Base-by-base conservation (phyloP, 2,797 vertebrate genomes). In the Geotria australis region DNA sequence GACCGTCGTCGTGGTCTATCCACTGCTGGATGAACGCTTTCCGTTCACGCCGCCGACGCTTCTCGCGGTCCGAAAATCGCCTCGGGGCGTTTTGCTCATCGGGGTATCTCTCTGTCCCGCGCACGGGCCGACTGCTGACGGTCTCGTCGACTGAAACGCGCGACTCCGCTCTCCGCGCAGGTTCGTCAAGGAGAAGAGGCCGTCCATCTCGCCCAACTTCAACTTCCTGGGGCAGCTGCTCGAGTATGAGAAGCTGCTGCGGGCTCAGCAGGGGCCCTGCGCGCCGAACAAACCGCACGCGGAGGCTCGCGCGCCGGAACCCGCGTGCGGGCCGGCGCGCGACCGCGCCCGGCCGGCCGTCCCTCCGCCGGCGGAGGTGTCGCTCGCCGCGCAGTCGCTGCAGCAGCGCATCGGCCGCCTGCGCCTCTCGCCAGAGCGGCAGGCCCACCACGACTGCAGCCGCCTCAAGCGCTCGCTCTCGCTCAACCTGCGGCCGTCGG, bases 141-240 rank as follows among this genome's bases (percentile, higher is more conserved):
- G n/a, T n/a, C n/a, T n/a, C n/a, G n/a, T n/a, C n/a, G n/a, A n/a
- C n/a, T n/a, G n/a, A n/a, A n/a, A n/a, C n/a, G n/a, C n/a, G n/a
- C n/a, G n/a, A n/a, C n/a, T n/a, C n/a, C n/a, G n/a, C n/a, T n/a
- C 24, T 57, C 49, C 13, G 13, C 57, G 9, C 63, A 96, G 88
- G 69, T 96, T 96, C 47, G 89, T 96, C 61, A 96, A 96, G 73
- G 89, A 96, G 68, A 96, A 95, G 63, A 70, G 88, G 48, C 85
- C 89, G 1, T 91, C 88, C 61, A 94, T 96, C 70, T 95, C 89
- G 2, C 89, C 89, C 1, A 96, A 96, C 73, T 96, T 96, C 63
- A 94, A 96, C 68, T 95, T 96, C 62, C 74, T 96, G 68, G 89
- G 89, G 60, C 89, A 96, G 63, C 79, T 96, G 59, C 68, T 96